phyloP scores from a whole-genome alignment of 1,140 invertebrate species.

The Venturia canescens region DNA sequence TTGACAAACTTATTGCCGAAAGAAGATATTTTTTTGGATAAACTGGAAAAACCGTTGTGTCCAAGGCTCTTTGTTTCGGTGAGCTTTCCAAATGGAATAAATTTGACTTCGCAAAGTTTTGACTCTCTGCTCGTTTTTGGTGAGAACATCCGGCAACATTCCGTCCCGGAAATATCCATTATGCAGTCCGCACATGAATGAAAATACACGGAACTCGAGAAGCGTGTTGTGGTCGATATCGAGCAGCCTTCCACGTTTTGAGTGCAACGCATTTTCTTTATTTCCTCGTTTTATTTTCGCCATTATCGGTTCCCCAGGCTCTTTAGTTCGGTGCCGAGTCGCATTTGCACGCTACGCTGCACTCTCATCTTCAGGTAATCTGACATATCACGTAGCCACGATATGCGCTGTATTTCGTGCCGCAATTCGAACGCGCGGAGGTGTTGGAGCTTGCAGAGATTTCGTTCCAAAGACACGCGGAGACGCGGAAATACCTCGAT shows the following conservation, averaged over 20 bases:
- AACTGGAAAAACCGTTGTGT: too few relatives aligned
- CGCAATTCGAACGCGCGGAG: neutral
- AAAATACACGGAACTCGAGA: neutral
- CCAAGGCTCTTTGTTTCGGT: too few relatives aligned
- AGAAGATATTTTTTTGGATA: too few relatives aligned
- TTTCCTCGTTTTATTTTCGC: neutral
- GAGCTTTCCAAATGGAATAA: too few relatives aligned
- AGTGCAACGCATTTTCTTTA: conserved; percentile 7
- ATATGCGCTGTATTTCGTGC: neutral
- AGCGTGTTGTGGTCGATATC: neutral
- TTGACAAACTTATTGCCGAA: too few relatives aligned
- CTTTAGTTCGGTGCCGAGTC: conserved; percentile 4
- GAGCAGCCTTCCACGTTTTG: neutral
- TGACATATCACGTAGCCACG: neutral
- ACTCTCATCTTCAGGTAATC: conserved; percentile 17
- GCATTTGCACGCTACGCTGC: conserved; percentile 2
- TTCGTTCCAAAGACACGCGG: neutral
- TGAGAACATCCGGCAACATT: too few relatives aligned
- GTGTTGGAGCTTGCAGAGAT: too few relatives aligned
- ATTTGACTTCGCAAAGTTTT: too few relatives aligned
- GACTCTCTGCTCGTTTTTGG: too few relatives aligned
- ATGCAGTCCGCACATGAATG: neutral
- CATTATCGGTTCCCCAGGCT: neutral
- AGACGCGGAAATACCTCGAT: neutral
- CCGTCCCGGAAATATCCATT: too few relatives aligned